Conservation (phyloP, 2,797 vertebrate genomes). For the Xiphorhynchus erythropygius region DNA sequence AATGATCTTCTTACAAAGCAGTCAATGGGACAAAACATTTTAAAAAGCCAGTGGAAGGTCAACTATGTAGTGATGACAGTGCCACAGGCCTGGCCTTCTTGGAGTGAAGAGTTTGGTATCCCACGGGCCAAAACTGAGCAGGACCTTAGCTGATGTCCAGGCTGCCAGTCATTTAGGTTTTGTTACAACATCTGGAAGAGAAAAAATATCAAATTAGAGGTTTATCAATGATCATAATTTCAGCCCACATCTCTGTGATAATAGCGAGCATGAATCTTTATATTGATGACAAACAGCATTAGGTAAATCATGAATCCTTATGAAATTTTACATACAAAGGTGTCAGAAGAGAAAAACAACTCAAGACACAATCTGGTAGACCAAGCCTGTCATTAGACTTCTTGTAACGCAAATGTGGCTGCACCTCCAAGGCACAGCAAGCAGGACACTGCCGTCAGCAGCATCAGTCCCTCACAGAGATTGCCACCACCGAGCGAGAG, state of each 20-base stretch:
- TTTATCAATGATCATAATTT: neutral
- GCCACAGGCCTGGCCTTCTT: neutral
- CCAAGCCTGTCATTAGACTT: neutral
- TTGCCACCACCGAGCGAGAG: rapidly evolving
- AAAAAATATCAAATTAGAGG: neutral
- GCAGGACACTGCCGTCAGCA: neutral
- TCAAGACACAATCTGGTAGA: rapidly evolving
- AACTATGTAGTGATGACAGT: neutral
- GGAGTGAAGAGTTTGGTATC: neutral
- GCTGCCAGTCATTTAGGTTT: neutral
- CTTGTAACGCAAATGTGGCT: neutral
- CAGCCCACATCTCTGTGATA: neutral
- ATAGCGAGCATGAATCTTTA: neutral
- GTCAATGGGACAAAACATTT: neutral
- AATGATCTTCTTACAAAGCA: neutral
- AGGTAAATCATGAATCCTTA: neutral
- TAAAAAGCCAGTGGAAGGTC: neutral
- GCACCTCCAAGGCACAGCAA: neutral
- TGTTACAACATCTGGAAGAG: neutral
- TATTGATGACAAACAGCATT: neutral
- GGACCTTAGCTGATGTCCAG: neutral
- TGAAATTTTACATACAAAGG: neutral
- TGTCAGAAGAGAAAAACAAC: neutral
- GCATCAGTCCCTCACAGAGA: neutral
- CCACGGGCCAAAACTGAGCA: neutral